Conservation (phyloP, 2,888 invertebrate genomes). For the Ypsolopha scabrella region DNA sequence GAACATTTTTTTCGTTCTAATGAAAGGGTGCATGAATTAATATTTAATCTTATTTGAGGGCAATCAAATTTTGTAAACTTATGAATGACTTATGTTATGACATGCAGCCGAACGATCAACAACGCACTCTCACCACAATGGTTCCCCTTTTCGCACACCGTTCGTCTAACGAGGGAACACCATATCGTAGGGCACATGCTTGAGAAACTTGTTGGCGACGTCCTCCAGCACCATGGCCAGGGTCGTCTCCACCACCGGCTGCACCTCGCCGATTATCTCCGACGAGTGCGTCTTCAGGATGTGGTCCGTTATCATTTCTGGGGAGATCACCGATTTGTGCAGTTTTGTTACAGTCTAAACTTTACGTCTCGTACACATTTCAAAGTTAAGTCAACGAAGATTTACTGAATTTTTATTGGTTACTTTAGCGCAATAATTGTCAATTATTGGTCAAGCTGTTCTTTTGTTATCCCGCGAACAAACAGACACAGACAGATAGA, state of each 20-base stretch:
- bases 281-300: constrained; percentile 69
- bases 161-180: constrained; percentile 44
- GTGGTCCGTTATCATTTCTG: constrained; percentile 72
- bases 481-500: too few relatives aligned
- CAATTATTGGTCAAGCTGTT: too few relatives aligned
- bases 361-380: neutral
- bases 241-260: constrained; percentile 71
- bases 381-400: neutral
- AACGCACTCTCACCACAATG: neutral
- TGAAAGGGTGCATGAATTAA: too few relatives aligned
- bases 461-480: too few relatives aligned
- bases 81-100: too few relatives aligned
- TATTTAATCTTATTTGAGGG: too few relatives aligned
- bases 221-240: constrained; percentile 70
- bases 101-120: too few relatives aligned
- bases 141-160: neutral
- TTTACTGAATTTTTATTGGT: too few relatives aligned
- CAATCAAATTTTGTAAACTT: too few relatives aligned
- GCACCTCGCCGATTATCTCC: constrained; percentile 67
- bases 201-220: constrained; percentile 66
- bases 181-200: constrained; percentile 54
- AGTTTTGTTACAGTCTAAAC: neutral
- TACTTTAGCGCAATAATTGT: too few relatives aligned
- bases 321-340: constrained; percentile 8
- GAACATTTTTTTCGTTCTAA: too few relatives aligned